phyloP scores from a whole-genome alignment of 2,113 vertebrate genomes.

The Mobula birostris region DNA sequence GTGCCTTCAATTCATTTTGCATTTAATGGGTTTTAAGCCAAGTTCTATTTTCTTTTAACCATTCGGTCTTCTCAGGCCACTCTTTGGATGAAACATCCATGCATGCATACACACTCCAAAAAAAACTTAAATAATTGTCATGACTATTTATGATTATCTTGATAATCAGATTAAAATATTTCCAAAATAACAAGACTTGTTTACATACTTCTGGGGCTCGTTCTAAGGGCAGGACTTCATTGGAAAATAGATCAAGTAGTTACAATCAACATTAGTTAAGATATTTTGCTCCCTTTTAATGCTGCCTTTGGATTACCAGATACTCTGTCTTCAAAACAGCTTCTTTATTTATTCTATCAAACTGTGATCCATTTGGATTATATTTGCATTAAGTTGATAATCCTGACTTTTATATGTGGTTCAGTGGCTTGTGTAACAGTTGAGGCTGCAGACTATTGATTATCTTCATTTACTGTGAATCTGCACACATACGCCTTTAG shows the following conservation, averaged over 20 bases:
- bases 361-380: neutral
- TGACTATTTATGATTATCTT: neutral
- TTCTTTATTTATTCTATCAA: neutral
- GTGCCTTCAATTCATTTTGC: constrained; percentile 26
- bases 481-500: neutral
- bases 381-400: neutral
- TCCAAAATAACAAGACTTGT: neutral
- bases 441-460: neutral
- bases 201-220: constrained; percentile 1
- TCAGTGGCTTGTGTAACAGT: neutral
- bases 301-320: neutral
- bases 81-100: neutral
- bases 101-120: neutral
- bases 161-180: constrained; percentile 19
- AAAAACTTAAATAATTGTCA: neutral
- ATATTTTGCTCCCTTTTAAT: neutral
- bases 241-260: neutral
- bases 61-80: neutral
- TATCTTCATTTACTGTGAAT: constrained; percentile 21
- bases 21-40: neutral
- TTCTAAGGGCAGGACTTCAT: neutral
- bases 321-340: neutral
- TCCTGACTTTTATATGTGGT: neutral
- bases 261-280: neutral
- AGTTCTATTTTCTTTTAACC: neutral